Evolutionary conservation across 2,113 vertebrate species (phyloP), one percentile per base, ranked within the genome.

Genomic region (Podarcis cretensis): DNA sequence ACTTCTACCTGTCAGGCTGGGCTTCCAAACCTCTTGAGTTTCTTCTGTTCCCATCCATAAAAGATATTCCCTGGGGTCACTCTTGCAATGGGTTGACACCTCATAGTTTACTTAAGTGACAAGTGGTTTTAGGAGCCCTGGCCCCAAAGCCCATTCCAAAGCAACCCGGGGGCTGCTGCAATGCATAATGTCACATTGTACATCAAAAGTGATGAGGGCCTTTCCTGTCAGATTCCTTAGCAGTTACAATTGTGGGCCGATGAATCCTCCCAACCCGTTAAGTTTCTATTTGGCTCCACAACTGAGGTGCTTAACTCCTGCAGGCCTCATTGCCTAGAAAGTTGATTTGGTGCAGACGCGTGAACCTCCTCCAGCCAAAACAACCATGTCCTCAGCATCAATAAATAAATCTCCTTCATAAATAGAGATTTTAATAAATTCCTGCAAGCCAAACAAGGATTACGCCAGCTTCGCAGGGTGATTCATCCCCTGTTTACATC

Each of bases 351-450:
- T 76, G 18, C 27, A 81, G 59, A 83, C 57, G 12, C 21, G 3
- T 68, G 68, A 73, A n/a, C 4, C 7, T 20, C 10, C 30, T 82
- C 32, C 40, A 77, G 85, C 73, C 84, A 87, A 43, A 14, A 40
- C 6, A 32, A 20, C 32, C 48, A 54, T 59, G n/a, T 83, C 40
- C 32, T 69, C 65, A 43, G 8, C 2, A 27, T 23, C 40, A 76
- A 48, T 76, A 68, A 88, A 75, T 76, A 83, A 83, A 66, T 80
- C 23, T 25, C 48, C 59, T 74, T 73, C 80, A 65, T 66, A 88
- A 88, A 77, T 66, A 77, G 80, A 88, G 30, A 66, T 48, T 82
- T 37, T 43, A 88, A 88, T 88, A 83, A 77, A 76, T 88, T 76
- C 73, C 23, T 65, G 23, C 73, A 66, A 82, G 37, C 37, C 66